Evolutionary conservation across 1,140 invertebrate species (phyloP).

Genomic region (Homalodisca vitripennis): DNA sequence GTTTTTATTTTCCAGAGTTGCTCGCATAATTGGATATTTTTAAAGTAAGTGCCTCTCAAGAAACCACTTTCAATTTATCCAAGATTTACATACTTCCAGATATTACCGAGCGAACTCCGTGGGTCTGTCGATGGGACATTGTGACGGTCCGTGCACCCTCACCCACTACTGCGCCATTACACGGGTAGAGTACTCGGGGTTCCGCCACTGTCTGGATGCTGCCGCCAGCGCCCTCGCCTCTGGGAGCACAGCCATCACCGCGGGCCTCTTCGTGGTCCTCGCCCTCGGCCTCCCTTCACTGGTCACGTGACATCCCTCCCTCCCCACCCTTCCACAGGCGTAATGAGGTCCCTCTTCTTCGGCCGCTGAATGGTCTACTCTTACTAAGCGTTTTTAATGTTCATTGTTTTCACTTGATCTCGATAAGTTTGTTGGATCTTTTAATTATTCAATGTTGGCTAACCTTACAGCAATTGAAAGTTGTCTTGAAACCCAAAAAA

Average conservation of each 20-base stretch:
- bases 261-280: constrained; percentile 14
- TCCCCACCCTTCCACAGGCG: too few relatives aligned
- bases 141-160: constrained; percentile 66
- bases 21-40: neutral
- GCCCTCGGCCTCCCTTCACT: constrained; percentile 34
- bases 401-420: too few relatives aligned
- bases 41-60: neutral
- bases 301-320: constrained; percentile 8
- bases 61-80: neutral
- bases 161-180: constrained; percentile 83
- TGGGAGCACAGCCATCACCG: constrained; percentile 43
- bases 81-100: constrained; percentile 51
- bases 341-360: too few relatives aligned
- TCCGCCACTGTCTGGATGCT: constrained; percentile 68
- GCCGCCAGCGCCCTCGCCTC: constrained; percentile 65
- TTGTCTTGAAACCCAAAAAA: too few relatives aligned
- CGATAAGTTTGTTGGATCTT: too few relatives aligned
- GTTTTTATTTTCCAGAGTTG: neutral
- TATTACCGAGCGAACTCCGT: constrained; percentile 74
- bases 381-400: too few relatives aligned
- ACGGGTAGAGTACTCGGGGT: constrained; percentile 70
- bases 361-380: too few relatives aligned
- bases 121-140: constrained; percentile 50
- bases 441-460: too few relatives aligned
- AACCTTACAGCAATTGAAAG: too few relatives aligned